phyloP scores from a whole-genome alignment of 1,140 invertebrate genomes.

The Ceratitis capitata region DNA sequence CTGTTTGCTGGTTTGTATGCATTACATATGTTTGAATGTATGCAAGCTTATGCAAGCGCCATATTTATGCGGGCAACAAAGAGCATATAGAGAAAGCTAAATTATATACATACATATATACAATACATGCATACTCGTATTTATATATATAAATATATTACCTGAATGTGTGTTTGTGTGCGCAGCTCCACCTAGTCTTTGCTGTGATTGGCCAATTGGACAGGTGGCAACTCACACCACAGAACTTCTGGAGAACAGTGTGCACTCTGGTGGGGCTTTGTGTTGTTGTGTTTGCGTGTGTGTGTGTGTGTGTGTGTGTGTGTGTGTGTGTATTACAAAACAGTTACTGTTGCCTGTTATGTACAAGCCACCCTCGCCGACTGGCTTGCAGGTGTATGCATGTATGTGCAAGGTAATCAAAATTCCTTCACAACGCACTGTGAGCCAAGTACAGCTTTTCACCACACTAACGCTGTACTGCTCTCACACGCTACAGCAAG shows the following conservation, averaged over 20 bases:
- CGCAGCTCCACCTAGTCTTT: background rate
- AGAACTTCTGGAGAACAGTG: background rate
- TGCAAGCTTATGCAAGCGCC: background rate
- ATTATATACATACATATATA: background rate
- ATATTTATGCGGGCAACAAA: background rate
- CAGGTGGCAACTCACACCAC: slow-evolving; percentile 2
- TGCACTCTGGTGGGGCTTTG: no score
- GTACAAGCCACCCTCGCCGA: slow-evolving; percentile 3
- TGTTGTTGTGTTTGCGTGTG: background rate
- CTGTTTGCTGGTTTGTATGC: background rate
- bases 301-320: background rate
- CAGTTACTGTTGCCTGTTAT: slow-evolving; percentile 24
- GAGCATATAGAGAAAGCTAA: background rate
- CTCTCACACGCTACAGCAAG: background rate
- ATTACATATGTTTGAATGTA: background rate
- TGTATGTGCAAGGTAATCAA: background rate
- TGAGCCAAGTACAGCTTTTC: slow-evolving; percentile 44
- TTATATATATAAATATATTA: background rate
- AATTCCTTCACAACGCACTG: slow-evolving; percentile 39
- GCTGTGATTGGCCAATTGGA: background rate
- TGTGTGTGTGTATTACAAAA: background rate
- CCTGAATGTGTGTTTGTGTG: background rate
- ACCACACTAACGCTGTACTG: slow-evolving; percentile 50
- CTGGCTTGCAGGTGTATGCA: background rate
- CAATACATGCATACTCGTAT: background rate